These are phyloP conservation scores for Gastrophryne carolinensis DNA, from an alignment of 2,797 vertebrate species.

Conservation along the genomic window DNA sequence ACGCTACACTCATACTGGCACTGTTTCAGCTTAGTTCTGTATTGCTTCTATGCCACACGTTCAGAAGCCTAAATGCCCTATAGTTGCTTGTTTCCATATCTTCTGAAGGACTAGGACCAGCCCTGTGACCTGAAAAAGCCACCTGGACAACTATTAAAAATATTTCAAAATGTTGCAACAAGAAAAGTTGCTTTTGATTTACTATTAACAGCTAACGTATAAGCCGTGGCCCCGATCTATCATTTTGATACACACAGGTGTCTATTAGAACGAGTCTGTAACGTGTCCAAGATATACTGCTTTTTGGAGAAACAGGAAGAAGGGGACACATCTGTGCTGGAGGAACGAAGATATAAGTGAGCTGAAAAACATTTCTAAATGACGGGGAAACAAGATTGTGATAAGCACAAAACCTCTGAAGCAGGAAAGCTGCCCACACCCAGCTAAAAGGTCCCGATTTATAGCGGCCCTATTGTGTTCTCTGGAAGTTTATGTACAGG, in stretches of 20 bases:
- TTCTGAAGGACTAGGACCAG: too few relatives aligned
- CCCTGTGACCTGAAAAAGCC: too few relatives aligned
- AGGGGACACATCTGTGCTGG: constrained; percentile 63
- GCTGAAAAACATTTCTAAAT: constrained; percentile 64
- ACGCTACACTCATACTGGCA: too few relatives aligned
- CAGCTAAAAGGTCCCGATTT: constrained; percentile 62
- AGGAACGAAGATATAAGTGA: constrained; percentile 50
- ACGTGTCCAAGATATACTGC: constrained; percentile 53
- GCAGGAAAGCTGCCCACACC: constrained; percentile 62
- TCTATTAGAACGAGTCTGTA: constrained; percentile 57
- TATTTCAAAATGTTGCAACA: too few relatives aligned
- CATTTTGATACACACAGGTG: constrained; percentile 57
- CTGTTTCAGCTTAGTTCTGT: too few relatives aligned
- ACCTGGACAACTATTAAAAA: too few relatives aligned
- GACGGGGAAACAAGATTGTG: constrained; percentile 57
- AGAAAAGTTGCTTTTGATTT: too few relatives aligned
- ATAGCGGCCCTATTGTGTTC: constrained; percentile 60
- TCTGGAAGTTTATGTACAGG: constrained; percentile 60
- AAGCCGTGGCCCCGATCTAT: constrained; percentile 32
- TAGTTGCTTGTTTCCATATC: too few relatives aligned
- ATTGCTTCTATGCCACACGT: too few relatives aligned
- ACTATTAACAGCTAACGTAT: constrained; percentile 32
- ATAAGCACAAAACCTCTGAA: constrained; percentile 57
- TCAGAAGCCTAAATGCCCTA: too few relatives aligned
- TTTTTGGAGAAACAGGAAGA: constrained; percentile 69